These are phyloP conservation scores for Odontothrips loti DNA, from an alignment of 2,888 invertebrate genomes.

Conservation along the genomic window DNA sequence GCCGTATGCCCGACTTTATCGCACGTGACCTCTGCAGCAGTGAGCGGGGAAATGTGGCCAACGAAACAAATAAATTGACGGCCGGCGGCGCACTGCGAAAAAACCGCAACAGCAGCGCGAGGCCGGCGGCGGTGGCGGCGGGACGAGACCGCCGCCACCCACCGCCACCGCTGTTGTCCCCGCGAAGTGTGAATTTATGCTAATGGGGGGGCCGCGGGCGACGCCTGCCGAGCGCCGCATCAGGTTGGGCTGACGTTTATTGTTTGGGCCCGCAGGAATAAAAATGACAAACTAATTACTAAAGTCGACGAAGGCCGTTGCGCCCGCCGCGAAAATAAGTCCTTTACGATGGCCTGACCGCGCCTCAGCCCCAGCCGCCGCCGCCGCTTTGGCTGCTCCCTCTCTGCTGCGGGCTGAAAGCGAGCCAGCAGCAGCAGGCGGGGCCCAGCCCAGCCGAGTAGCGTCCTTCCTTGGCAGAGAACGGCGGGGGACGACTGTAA, in stretches of 20 bases:
- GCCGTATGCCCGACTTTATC: too few species aligned
- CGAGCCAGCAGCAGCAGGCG: too few species aligned
- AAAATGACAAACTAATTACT: conserved; percentile 22
- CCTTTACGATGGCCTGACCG: too few species aligned
- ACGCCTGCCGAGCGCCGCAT: neutral
- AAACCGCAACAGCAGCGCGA: neutral
- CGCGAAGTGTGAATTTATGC: conserved; percentile 15
- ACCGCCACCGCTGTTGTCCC: neutral
- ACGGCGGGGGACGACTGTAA: neutral
- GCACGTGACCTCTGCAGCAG: neutral
- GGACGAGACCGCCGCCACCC: neutral
- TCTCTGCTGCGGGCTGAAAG: too few species aligned
- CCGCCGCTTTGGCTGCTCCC: too few species aligned
- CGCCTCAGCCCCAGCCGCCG: too few species aligned
- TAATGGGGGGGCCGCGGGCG: neutral
- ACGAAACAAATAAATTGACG: neutral
- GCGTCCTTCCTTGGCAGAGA: neutral
- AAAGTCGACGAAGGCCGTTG: neutral
- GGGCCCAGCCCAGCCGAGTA: too few species aligned
- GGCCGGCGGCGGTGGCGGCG: too few species aligned
- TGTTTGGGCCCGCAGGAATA: neutral
- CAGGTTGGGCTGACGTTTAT: conserved; percentile 11
- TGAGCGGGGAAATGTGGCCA: neutral
- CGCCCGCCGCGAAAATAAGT: neutral
- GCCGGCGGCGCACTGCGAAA: neutral